Conservation (phyloP, 2,888 invertebrate genomes). For the Eupelmus urozonus region DNA sequence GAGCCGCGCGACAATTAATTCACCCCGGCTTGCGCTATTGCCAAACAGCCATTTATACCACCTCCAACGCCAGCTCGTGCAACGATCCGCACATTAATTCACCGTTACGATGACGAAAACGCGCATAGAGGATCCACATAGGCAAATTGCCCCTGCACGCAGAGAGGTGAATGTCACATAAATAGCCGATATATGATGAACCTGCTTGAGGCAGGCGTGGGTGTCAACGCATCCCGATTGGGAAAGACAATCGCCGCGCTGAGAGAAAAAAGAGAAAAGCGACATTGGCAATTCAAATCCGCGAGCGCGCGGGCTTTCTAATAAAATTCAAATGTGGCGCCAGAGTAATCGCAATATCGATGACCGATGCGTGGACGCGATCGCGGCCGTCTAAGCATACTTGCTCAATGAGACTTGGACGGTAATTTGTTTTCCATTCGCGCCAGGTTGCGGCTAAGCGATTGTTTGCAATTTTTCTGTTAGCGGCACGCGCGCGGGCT, state of each 20-base stretch:
- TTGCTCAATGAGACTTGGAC: slow-evolving; percentile 4
- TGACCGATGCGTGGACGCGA: not conserved
- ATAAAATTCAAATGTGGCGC: slow-evolving; percentile 41
- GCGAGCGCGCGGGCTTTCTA: slow-evolving; percentile 30
- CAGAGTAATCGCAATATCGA: slow-evolving; percentile 36
- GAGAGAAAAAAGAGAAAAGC: not conserved
- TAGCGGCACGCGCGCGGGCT: not conserved
- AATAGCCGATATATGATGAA: not conserved
- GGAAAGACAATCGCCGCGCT: slow-evolving; percentile 34
- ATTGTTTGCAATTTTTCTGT: slow-evolving; percentile 18
- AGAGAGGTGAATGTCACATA: not conserved
- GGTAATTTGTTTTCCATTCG: slow-evolving; percentile 33
- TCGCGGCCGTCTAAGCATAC: not conserved
- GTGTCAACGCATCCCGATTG: slow-evolving; percentile 33
- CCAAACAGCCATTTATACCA: not conserved
- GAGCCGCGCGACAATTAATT: not conserved
- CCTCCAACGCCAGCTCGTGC: not conserved
- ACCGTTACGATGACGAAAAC: not conserved
- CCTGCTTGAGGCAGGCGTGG: not conserved
- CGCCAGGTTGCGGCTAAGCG: not conserved
- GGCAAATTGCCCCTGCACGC: not conserved
- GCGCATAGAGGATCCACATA: not conserved
- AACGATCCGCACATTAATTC: not conserved
- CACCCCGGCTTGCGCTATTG: not conserved
- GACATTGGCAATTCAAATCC: slow-evolving; percentile 39